Conservation (phyloP, 2,797 vertebrate species). For the Chiloscyllium punctatum region DNA sequence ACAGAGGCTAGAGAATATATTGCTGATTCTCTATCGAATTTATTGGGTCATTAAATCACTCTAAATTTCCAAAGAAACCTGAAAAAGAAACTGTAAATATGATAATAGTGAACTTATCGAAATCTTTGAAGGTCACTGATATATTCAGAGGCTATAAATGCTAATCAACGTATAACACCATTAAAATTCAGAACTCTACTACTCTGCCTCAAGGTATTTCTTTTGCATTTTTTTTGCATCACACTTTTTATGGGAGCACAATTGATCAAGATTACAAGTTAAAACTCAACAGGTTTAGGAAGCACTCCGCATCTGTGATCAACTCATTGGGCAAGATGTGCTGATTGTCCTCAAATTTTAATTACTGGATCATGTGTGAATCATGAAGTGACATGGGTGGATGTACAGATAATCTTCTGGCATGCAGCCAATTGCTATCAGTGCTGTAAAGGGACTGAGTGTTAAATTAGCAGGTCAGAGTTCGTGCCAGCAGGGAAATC, state of each 20-base stretch:
- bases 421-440: no score
- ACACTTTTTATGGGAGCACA: slow-evolving; percentile 15
- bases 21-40: slow-evolving; percentile 49
- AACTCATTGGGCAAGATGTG: not conserved
- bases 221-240: slow-evolving; percentile 32
- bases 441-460: no score
- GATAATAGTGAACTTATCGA: slow-evolving; percentile 58
- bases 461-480: no score
- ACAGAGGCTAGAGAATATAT: slow-evolving; percentile 32
- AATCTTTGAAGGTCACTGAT: slow-evolving; percentile 59
- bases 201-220: slow-evolving; percentile 54
- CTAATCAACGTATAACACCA: slow-evolving; percentile 66
- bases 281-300: not conserved
- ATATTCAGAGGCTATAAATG: slow-evolving; percentile 47
- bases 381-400: no score
- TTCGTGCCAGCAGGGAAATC: no score
- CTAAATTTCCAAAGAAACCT: slow-evolving; percentile 55
- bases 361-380: no score
- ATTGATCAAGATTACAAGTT: not conserved
- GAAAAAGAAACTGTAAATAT: slow-evolving; percentile 56
- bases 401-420: no score
- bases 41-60: slow-evolving; percentile 68
- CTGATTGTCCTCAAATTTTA: no score
- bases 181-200: slow-evolving; percentile 61
- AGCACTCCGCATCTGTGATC: not conserved